A percentile compares a stretch with the other conserved stretches of the same genome.
Conservation (phyloP, 2,797 vertebrate genomes). For the Halcyon chelicuti region DNA sequence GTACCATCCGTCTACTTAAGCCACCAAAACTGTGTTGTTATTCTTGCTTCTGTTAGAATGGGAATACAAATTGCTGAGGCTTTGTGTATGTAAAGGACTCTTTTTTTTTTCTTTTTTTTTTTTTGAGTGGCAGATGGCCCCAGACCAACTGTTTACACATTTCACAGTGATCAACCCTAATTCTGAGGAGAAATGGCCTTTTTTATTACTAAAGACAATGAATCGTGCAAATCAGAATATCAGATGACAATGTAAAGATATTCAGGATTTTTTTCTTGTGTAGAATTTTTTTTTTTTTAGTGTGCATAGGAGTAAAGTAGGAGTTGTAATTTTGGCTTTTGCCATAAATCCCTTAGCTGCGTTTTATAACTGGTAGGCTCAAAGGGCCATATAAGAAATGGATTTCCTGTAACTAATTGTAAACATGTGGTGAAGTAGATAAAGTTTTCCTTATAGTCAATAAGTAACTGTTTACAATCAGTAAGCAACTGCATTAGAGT, state of each 20-base stretch:
- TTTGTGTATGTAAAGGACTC: neutral
- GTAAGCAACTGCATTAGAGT: neutral
- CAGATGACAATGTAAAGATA: neutral
- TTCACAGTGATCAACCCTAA: neutral
- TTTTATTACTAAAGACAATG: neutral
- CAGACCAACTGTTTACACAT: neutral
- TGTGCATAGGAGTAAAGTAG: neutral
- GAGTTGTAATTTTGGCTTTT: neutral
- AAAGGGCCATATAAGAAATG: neutral
- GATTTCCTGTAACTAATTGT: neutral
- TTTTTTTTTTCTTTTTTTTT: neutral
- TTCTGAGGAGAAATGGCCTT: neutral
- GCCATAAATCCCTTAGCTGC: neutral
- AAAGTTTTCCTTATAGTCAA: neutral
- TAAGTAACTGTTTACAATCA: neutral
- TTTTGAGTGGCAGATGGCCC: fast-evolving
- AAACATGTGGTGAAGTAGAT: neutral
- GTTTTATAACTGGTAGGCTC: neutral
- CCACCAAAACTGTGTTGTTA: neutral
- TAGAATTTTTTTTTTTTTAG: neutral
- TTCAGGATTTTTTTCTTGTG: fast-evolving
- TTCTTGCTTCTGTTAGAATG: neutral
- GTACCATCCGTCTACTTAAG: neutral
- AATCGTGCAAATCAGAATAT: neutral
- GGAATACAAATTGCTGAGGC: neutral